Evolutionary conservation across 1,140 invertebrate genomes (phyloP).

Genomic region (Drosophila seguyi): DNA sequence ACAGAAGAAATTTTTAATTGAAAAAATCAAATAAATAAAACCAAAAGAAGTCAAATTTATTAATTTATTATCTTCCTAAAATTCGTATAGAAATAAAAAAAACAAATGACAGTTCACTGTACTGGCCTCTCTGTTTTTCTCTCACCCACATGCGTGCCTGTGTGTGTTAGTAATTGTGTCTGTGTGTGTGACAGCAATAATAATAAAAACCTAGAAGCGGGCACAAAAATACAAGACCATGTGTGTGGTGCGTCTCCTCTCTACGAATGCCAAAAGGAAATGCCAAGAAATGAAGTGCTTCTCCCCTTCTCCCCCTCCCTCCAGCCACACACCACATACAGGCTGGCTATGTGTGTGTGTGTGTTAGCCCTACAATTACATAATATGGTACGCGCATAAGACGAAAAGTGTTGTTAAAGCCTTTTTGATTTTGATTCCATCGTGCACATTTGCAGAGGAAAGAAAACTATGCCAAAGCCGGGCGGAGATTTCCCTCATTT

Average conservation of each 20-base stretch:
- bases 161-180: constrained; percentile 13
- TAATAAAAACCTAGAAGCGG: constrained; percentile 75
- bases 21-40: too few species aligned
- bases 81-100: background rate
- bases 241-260: constrained; percentile 41
- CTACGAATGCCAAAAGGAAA: constrained; percentile 64
- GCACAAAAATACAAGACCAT: constrained; percentile 57
- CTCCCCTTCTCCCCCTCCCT: constrained; percentile 24
- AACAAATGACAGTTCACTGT: background rate
- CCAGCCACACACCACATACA: constrained; percentile 2
- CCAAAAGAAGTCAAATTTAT: too few species aligned
- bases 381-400: constrained; percentile 79
- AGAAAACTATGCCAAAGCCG: constrained; percentile 46
- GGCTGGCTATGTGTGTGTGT: constrained; percentile 14
- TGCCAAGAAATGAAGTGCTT: constrained; percentile 79
- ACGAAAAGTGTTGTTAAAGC: constrained; percentile 68
- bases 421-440: constrained; percentile 53
- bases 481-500: constrained; percentile 42
- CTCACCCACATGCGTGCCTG: constrained; percentile 9
- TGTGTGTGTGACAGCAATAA: constrained; percentile 60
- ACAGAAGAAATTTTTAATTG: too few species aligned
- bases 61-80: too few species aligned
- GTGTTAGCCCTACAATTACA: constrained; percentile 72
- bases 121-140: constrained; percentile 12
- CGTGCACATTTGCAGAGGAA: constrained; percentile 31